phyloP scores from a whole-genome alignment of 2,888 invertebrate genomes.

The Hydraecia micacea region DNA sequence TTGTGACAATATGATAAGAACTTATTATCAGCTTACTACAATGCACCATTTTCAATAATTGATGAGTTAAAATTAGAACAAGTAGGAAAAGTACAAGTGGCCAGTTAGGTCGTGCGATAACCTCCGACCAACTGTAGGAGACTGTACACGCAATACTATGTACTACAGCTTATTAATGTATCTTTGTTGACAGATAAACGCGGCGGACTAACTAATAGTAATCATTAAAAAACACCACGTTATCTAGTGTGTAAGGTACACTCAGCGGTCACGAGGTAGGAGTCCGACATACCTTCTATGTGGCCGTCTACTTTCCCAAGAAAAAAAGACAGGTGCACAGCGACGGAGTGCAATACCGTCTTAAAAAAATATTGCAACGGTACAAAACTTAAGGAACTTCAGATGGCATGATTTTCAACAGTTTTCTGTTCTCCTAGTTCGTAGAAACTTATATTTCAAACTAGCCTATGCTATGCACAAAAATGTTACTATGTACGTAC shows the following conservation, averaged over 20 bases:
- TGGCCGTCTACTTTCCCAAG: conserved; percentile 19
- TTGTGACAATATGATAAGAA: conserved; percentile 57
- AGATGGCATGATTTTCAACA: background rate
- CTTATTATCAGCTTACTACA: conserved; percentile 60
- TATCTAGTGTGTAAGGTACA: conserved; percentile 35
- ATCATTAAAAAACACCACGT: conserved; percentile 59
- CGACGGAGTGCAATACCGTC: conserved; percentile 13
- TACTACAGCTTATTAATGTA: conserved; percentile 59
- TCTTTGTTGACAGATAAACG: conserved; percentile 67
- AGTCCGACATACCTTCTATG: background rate
- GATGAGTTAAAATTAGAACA: conserved; percentile 82
- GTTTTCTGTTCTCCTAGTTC: background rate
- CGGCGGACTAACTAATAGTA: conserved; percentile 64
- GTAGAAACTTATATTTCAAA: background rate
- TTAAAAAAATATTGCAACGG: conserved; percentile 14
- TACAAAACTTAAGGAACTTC: background rate
- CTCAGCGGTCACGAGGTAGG: conserved; percentile 2
- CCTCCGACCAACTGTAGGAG: conserved; percentile 73
- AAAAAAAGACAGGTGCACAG: conserved; percentile 23
- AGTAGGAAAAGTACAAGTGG: conserved; percentile 84
- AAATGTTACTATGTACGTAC: background rate
- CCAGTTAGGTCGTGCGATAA: conserved; percentile 77
- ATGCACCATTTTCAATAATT: conserved; percentile 68
- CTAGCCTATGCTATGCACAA: background rate
- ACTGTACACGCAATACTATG: conserved; percentile 61